These are phyloP conservation scores for Scrobipalpa atriplicella DNA, from an alignment of 2,888 invertebrate genomes.

Conservation along the genomic window DNA sequence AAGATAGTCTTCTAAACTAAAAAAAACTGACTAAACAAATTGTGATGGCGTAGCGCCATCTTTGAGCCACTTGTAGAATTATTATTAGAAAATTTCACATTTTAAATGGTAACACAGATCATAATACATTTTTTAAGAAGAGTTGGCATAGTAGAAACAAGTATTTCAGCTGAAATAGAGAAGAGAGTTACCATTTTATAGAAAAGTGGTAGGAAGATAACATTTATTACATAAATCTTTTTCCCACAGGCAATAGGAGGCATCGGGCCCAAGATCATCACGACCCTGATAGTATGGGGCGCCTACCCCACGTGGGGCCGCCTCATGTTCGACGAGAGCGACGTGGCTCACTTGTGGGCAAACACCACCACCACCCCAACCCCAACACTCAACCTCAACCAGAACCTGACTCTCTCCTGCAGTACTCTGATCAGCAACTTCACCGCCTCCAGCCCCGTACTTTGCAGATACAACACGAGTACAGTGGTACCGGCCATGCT, in stretches of 20 bases:
- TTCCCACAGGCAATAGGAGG: slow-evolving; percentile 86
- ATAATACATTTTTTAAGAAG: too few relatives aligned
- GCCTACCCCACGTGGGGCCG: slow-evolving; percentile 90
- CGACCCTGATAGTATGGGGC: slow-evolving; percentile 86
- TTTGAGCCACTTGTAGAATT: too few relatives aligned
- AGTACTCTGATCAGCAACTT: slow-evolving; percentile 42
- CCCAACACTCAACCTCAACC: slow-evolving; percentile 36
- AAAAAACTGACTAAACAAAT: too few relatives aligned
- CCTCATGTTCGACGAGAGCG: slow-evolving; percentile 79
- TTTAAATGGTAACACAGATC: too few relatives aligned
- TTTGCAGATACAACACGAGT: slow-evolving; percentile 47
- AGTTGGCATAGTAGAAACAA: too few relatives aligned
- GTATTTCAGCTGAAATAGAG: too few relatives aligned
- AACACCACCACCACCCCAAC: slow-evolving; percentile 28
- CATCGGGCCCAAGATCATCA: slow-evolving; percentile 89
- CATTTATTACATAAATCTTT: background rate
- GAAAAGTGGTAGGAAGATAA: too few relatives aligned
- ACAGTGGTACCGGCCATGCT: slow-evolving; percentile 22
- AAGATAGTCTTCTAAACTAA: too few relatives aligned
- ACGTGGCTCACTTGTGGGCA: slow-evolving; percentile 32
- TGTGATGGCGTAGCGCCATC: too few relatives aligned
- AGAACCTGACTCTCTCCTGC: slow-evolving; percentile 41
- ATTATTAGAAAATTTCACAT: too few relatives aligned
- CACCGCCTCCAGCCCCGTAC: slow-evolving; percentile 41
- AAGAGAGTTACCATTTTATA: background rate